Conservation (phyloP, 2,797 vertebrate genomes). For the Megaceryle alcyon region DNA sequence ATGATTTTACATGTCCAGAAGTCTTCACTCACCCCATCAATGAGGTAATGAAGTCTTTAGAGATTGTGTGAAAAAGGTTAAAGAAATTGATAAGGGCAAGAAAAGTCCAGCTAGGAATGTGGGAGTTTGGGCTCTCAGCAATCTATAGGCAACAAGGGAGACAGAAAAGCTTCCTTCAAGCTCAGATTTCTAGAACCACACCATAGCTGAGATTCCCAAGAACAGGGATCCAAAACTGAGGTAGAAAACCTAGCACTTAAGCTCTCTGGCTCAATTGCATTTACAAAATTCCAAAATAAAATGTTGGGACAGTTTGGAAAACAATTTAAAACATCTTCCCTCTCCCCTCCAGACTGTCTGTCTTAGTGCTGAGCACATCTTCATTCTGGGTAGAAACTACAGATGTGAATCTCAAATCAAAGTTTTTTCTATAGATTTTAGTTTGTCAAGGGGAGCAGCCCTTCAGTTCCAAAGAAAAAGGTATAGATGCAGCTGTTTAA, state of each 20-base stretch:
- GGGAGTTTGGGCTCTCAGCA: background rate
- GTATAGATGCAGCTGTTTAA: background rate
- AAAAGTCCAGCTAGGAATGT: background rate
- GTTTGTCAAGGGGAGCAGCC: background rate
- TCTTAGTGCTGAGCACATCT: background rate
- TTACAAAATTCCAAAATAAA: background rate
- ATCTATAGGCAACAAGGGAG: background rate
- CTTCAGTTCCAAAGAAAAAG: background rate
- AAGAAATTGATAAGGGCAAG: background rate
- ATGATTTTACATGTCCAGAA: background rate
- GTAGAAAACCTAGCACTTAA: background rate
- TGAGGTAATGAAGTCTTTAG: background rate
- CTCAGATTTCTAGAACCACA: background rate
- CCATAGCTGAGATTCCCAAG: background rate
- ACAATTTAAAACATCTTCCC: background rate
- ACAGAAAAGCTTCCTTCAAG: background rate
- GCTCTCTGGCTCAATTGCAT: background rate
- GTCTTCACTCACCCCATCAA: background rate
- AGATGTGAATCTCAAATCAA: background rate
- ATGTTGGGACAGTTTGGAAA: background rate
- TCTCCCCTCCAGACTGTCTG: accelerated
- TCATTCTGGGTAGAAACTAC: background rate
- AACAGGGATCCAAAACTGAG: background rate
- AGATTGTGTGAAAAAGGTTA: background rate
- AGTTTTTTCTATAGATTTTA: background rate